phyloP scores from a whole-genome alignment of 1,140 invertebrate species.

The Euwallacea fornicatus region DNA sequence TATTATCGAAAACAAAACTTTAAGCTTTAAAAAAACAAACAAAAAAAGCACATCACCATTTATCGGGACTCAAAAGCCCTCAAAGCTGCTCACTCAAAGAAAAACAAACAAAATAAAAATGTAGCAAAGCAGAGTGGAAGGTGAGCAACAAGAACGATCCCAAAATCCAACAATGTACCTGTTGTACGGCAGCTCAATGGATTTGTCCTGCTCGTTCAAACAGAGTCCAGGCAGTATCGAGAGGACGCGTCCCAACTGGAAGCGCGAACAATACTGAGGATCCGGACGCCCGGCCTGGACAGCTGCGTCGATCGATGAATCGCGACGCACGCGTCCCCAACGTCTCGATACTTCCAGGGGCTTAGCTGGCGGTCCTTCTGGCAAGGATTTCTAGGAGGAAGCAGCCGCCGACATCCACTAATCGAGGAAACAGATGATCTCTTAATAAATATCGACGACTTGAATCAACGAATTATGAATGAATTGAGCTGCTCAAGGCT shows the following conservation, averaged over 20 bases:
- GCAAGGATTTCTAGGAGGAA: not conserved
- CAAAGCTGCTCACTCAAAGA: too few relatives aligned
- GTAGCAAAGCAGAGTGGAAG: not conserved
- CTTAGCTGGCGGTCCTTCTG: slow-evolving; percentile 8
- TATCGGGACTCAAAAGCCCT: too few relatives aligned
- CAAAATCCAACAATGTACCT: slow-evolving; percentile 6
- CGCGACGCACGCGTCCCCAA: slow-evolving; percentile 22
- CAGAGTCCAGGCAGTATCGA: not conserved
- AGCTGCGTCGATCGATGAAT: slow-evolving; percentile 21
- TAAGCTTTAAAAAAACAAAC: too few relatives aligned
- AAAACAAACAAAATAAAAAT: too few relatives aligned
- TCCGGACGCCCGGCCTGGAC: slow-evolving; percentile 19
- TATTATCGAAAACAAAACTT: too few relatives aligned
- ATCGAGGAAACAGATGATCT: not conserved
- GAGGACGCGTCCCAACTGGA: slow-evolving; percentile 15
- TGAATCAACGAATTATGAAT: not conserved
- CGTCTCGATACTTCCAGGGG: slow-evolving; percentile 5
- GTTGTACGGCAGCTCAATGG: slow-evolving; percentile 17
- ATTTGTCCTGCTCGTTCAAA: not conserved
- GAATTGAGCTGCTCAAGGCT: not conserved
- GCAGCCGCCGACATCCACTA: not conserved
- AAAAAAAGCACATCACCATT: too few relatives aligned
- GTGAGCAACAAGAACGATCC: slow-evolving; percentile 6
- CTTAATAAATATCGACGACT: not conserved
- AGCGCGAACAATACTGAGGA: slow-evolving; percentile 14